phyloP scores from a whole-genome alignment of 2,888 invertebrate species.

The Lampropteryx suffumata region DNA sequence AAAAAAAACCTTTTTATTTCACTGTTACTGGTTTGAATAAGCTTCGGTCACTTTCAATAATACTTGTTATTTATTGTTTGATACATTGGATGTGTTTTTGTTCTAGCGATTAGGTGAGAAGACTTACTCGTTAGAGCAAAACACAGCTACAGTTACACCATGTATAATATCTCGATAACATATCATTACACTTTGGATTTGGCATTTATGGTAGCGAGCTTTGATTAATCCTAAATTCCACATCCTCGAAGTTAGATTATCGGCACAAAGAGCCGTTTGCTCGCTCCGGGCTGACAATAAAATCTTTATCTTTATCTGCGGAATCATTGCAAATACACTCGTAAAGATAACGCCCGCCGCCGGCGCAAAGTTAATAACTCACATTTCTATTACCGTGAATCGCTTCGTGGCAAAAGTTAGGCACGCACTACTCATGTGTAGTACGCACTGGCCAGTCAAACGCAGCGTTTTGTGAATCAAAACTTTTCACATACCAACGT shows the following conservation, averaged over 20 bases:
- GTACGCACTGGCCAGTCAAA: constrained; percentile 32
- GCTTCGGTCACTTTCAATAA: too few relatives aligned
- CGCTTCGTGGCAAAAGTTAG: constrained; percentile 45
- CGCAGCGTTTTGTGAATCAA: constrained; percentile 8
- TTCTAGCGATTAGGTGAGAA: too few relatives aligned
- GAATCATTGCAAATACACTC: constrained; percentile 59
- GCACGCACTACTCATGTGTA: constrained; percentile 38
- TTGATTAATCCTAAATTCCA: constrained; percentile 27
- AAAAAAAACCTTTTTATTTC: too few relatives aligned
- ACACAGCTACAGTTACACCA: too few relatives aligned
- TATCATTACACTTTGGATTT: neutral
- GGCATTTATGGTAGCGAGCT: constrained; percentile 9
- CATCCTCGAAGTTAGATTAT: constrained; percentile 38
- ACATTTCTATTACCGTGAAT: constrained; percentile 68
- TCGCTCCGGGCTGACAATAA: constrained; percentile 57
- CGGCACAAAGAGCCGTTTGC: constrained; percentile 41
- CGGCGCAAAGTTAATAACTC: constrained; percentile 59
- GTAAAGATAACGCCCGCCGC: constrained; percentile 53
- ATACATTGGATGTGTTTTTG: too few relatives aligned
- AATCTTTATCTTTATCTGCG: constrained; percentile 52
- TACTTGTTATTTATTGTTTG: too few relatives aligned
- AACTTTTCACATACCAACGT: neutral
- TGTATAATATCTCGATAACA: too few relatives aligned
- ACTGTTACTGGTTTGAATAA: too few relatives aligned
- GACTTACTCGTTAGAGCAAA: too few relatives aligned